These are phyloP conservation scores for Sycophila sp. DNA, from an alignment of 1,140 invertebrate species.

Conservation along the genomic window DNA sequence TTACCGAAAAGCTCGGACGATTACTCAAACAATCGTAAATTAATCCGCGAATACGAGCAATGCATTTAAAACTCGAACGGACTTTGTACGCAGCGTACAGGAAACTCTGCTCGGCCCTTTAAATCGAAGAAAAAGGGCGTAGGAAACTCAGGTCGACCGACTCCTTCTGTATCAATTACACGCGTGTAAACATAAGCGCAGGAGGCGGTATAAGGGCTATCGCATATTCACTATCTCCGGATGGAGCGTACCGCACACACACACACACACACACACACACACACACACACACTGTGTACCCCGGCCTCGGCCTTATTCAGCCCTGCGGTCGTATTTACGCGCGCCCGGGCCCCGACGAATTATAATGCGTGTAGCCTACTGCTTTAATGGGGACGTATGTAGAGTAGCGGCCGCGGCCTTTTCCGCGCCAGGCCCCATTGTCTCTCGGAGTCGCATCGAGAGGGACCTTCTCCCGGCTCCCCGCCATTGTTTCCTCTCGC, in stretches of 20 bases:
- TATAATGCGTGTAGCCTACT: constrained; percentile 58
- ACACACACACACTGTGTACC: constrained; percentile 33
- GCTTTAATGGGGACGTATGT: constrained; percentile 62
- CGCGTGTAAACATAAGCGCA: constrained; percentile 27
- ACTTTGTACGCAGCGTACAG: not conserved
- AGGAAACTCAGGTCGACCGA: not conserved
- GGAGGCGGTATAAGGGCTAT: constrained; percentile 4
- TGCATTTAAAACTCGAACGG: not conserved
- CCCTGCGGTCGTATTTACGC: constrained; percentile 38
- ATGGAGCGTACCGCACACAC: not conserved
- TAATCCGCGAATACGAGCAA: not conserved
- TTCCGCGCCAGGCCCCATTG: constrained; percentile 52
- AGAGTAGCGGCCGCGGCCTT: constrained; percentile 51
- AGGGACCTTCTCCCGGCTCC: constrained; percentile 48
- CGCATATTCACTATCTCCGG: constrained; percentile 30
- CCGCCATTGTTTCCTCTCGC: constrained; percentile 43
- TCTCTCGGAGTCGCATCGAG: constrained; percentile 47
- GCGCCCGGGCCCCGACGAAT: constrained; percentile 38
- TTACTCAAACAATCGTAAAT: not conserved
- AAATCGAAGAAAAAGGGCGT: not conserved
- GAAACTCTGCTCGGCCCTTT: not conserved
- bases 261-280: constrained; percentile 16
- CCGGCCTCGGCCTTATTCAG: not conserved
- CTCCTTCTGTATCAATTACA: constrained; percentile 22
- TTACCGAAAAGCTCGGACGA: too few species aligned